Conservation (phyloP, 2,888 invertebrate genomes). For the Galerucella calmariensis region DNA sequence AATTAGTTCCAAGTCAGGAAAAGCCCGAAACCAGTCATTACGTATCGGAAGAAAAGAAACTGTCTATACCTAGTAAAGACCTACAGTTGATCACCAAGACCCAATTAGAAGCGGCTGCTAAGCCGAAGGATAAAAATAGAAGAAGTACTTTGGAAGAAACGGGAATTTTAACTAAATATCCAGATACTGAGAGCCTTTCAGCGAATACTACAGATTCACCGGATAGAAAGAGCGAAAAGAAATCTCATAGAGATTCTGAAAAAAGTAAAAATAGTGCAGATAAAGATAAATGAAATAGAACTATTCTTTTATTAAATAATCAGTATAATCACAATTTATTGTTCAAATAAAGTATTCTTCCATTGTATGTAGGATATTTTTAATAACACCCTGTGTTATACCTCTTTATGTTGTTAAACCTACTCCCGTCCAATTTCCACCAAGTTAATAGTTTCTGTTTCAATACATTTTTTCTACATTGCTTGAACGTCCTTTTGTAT, state of each 20-base stretch:
- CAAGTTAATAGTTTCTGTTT: too few species aligned
- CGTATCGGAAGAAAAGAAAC: conserved; percentile 31
- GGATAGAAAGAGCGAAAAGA: conserved; percentile 3
- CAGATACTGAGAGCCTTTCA: conserved; percentile 8
- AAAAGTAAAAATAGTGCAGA: background rate
- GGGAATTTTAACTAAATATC: conserved; percentile 11
- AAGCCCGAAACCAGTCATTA: conserved; percentile 27
- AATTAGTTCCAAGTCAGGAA: conserved; percentile 26
- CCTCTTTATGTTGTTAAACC: too few species aligned
- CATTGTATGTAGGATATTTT: too few species aligned
- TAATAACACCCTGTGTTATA: too few species aligned
- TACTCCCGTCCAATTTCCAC: too few species aligned
- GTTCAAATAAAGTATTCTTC: too few species aligned
- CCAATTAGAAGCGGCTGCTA: conserved; percentile 33
- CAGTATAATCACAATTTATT: background rate
- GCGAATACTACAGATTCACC: background rate
- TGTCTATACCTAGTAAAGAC: conserved; percentile 40
- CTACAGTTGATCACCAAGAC: conserved; percentile 41
- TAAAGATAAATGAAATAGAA: background rate
- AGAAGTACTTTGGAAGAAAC: conserved; percentile 36
- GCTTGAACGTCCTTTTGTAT: too few species aligned
- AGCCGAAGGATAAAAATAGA: conserved; percentile 27
- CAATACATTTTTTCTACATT: too few species aligned
- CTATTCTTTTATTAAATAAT: background rate
- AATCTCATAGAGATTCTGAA: background rate